Conservation (phyloP, 2,888 invertebrate genomes). For the Tachina lurida region DNA sequence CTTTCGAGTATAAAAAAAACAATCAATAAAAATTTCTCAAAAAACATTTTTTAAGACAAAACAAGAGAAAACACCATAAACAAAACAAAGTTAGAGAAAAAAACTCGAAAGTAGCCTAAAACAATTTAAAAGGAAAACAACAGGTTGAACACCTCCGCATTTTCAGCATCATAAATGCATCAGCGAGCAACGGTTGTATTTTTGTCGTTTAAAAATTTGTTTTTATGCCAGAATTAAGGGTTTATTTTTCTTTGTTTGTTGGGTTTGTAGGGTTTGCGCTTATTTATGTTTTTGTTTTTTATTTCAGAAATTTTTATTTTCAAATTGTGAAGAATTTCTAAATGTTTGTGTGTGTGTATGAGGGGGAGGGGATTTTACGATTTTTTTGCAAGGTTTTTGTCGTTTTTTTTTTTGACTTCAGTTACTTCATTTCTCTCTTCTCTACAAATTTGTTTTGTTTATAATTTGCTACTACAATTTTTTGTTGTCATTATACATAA, state of each 20-base stretch:
- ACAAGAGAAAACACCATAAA: constrained; percentile 22
- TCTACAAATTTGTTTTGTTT: constrained; percentile 74
- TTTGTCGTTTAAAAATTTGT: neutral
- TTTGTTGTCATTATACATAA: constrained; percentile 79
- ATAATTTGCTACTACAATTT: constrained; percentile 79
- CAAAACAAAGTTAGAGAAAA: constrained; percentile 26
- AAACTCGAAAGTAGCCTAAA: constrained; percentile 30
- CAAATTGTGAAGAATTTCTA: constrained; percentile 65
- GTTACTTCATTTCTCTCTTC: constrained; percentile 74
- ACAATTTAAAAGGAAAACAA: constrained; percentile 23
- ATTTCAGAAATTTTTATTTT: constrained; percentile 27
- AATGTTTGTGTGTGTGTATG: constrained; percentile 57
- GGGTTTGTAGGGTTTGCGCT: constrained; percentile 26
- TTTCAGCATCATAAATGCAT: constrained; percentile 81
- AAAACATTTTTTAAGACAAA: neutral
- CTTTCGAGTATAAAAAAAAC: constrained; percentile 29
- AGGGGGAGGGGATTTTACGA: constrained; percentile 58
- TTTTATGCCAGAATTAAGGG: constrained; percentile 6
- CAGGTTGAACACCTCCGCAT: constrained; percentile 79
- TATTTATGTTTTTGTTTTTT: neutral
- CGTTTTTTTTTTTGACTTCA: constrained; percentile 76
- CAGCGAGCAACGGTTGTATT: constrained; percentile 76
- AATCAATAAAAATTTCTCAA: constrained; percentile 38
- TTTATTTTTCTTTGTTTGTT: constrained; percentile 23
- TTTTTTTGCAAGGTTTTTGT: constrained; percentile 78